These are phyloP conservation scores for Perca schrenkii DNA, from an alignment of 2,113 vertebrate genomes.

Conservation along the genomic window DNA sequence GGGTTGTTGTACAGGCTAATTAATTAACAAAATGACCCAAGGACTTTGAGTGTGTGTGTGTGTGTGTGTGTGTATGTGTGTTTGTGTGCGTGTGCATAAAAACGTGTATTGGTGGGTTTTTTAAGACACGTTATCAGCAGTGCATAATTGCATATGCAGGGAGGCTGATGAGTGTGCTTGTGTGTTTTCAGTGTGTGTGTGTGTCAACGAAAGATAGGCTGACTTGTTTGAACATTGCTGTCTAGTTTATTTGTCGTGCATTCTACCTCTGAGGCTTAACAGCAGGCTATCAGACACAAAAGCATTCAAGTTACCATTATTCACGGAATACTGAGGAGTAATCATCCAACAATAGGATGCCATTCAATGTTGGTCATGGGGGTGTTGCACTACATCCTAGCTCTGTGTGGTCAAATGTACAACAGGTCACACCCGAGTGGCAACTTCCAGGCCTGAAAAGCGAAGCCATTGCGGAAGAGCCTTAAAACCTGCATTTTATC, in stretches of 20 bases:
- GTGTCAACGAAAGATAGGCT: background rate
- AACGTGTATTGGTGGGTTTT: too few species aligned
- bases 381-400: too few species aligned
- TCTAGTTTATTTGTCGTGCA: background rate
- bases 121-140: too few species aligned
- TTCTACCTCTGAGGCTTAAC: background rate
- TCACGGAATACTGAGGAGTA: background rate
- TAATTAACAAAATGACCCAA: slow-evolving; percentile 63
- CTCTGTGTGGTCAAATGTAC: too few species aligned
- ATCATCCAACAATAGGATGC: background rate
- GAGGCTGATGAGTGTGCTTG: too few species aligned
- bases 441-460: too few species aligned
- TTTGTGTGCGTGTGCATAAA: background rate
- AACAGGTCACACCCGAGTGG: too few species aligned
- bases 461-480: too few species aligned
- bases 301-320: background rate
- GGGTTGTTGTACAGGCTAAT: slow-evolving; percentile 60
- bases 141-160: too few species aligned
- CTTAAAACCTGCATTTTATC: too few species aligned
- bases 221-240: background rate
- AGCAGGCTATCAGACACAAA: slow-evolving; percentile 8
- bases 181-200: too few species aligned
- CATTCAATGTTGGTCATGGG: too few species aligned
- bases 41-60: slow-evolving; percentile 21
- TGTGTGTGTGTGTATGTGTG: background rate